These are phyloP conservation scores for Acanthurus lineatus DNA, from an alignment of 2,797 vertebrate species.

Conservation along the genomic window DNA sequence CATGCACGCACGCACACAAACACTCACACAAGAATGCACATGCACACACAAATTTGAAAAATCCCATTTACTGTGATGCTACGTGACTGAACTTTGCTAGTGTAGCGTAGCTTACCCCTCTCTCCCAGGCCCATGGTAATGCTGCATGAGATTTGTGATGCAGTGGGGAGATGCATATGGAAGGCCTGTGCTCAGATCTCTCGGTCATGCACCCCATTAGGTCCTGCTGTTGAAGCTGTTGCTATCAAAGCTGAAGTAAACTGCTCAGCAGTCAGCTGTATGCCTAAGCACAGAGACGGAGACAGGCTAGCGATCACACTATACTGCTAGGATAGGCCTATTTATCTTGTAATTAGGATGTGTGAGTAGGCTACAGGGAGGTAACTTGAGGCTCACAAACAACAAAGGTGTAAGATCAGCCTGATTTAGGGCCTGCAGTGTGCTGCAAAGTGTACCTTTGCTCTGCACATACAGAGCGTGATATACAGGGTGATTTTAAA, in stretches of 20 bases:
- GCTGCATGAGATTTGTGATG: conserved; percentile 83
- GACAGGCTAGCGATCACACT: conserved; percentile 68
- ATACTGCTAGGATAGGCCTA: conserved; percentile 61
- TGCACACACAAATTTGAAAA: conserved; percentile 76
- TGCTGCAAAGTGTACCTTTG: conserved; percentile 46
- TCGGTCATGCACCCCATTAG: conserved; percentile 85
- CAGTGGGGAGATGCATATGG: conserved; percentile 85
- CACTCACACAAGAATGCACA: conserved; percentile 50
- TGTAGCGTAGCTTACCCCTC: conserved; percentile 74
- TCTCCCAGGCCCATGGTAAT: conserved; percentile 79
- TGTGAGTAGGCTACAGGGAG: conserved; percentile 74
- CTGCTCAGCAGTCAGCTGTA: conserved; percentile 78
- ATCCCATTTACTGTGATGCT: conserved; percentile 83
- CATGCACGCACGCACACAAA: conserved; percentile 30
- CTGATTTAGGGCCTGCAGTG: conserved; percentile 42
- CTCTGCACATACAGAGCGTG: conserved; percentile 22
- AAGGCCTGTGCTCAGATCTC: conserved; percentile 82
- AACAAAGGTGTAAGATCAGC: conserved; percentile 50
- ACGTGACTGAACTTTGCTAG: conserved; percentile 84
- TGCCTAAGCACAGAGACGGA: conserved; percentile 76
- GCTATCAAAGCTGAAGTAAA: conserved; percentile 82
- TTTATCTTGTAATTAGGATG: conserved; percentile 79
- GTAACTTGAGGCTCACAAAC: conserved; percentile 61
- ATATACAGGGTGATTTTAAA: conserved; percentile 55
- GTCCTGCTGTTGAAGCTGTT: conserved; percentile 78